These are phyloP conservation scores for Drosophila nigritarsus DNA, from an alignment of 2,888 invertebrate species.

Conservation along the genomic window DNA sequence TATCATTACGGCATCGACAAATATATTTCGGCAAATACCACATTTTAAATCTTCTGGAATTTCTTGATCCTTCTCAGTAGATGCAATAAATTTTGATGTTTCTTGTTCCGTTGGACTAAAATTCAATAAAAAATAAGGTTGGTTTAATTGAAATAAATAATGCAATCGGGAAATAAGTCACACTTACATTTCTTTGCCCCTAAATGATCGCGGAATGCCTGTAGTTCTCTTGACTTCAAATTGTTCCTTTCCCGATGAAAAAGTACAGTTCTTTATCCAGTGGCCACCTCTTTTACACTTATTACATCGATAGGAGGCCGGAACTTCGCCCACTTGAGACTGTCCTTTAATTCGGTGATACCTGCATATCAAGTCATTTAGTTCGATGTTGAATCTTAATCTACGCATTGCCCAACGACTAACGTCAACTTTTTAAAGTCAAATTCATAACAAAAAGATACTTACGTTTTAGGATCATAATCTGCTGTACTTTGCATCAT, in stretches of 20 bases:
- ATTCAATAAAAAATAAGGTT: background rate
- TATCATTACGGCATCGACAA: slow-evolving; percentile 98
- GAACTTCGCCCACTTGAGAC: slow-evolving; percentile 95
- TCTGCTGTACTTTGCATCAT: slow-evolving; percentile 98
- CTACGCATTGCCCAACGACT: background rate
- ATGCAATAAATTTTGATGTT: slow-evolving; percentile 46
- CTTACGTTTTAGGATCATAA: slow-evolving; percentile 98
- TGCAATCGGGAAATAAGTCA: background rate
- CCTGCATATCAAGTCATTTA: slow-evolving; percentile 85
- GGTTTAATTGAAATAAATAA: background rate
- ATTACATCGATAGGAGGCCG: slow-evolving; percentile 96
- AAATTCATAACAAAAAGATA: background rate
- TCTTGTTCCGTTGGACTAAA: slow-evolving; percentile 67
- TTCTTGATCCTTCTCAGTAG: slow-evolving; percentile 86
- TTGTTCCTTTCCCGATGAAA: slow-evolving; percentile 86
- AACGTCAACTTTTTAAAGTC: background rate
- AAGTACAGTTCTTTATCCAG: slow-evolving; percentile 98
- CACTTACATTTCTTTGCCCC: slow-evolving; percentile 92
- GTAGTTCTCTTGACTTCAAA: slow-evolving; percentile 96
- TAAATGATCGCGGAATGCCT: slow-evolving; percentile 98
- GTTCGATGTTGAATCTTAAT: background rate
- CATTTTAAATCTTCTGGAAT: slow-evolving; percentile 97
- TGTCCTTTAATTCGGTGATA: slow-evolving; percentile 95
- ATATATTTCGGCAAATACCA: slow-evolving; percentile 95
- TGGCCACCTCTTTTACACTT: slow-evolving; percentile 98